Percentiles rank a stretch among this genome's conserved stretches.
These are phyloP conservation scores for Cephus runcator DNA, from an alignment of 2,888 invertebrate genomes.

Conservation along the genomic window DNA sequence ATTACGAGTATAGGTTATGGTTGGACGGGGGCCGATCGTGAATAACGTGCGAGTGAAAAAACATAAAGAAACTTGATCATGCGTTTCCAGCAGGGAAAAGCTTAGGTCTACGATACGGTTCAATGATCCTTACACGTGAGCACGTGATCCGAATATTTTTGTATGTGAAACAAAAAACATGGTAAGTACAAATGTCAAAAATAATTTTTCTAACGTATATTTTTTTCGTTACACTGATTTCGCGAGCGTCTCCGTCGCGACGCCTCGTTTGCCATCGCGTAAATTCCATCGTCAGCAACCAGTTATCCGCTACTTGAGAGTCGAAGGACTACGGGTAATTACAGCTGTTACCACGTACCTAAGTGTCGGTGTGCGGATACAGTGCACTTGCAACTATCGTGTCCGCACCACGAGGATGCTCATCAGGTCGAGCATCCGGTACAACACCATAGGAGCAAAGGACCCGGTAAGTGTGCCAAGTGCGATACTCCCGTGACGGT, in stretches of 20 bases:
- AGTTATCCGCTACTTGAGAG: not conserved
- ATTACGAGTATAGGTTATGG: constrained; percentile 2
- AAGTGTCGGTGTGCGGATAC: not conserved
- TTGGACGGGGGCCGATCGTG: not conserved
- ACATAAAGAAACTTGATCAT: not conserved
- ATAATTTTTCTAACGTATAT: not conserved
- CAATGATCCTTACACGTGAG: not conserved
- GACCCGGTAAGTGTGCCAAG: constrained; percentile 1
- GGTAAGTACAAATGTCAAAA: not conserved
- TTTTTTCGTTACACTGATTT: not conserved
- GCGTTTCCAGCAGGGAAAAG: not conserved
- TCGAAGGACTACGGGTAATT: constrained; percentile 2
- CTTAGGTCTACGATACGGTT: not conserved
- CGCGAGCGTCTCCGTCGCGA: not conserved
- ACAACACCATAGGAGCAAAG: not conserved
- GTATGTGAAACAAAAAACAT: not conserved
- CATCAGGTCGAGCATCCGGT: not conserved
- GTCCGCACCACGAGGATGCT: not conserved
- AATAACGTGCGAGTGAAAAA: not conserved
- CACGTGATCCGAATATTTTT: not conserved
- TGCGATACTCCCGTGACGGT: constrained; percentile 4
- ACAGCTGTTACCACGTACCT: constrained; percentile 5
- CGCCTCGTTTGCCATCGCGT: not conserved
- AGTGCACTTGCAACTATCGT: not conserved
- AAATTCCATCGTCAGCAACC: constrained; percentile 2